These are phyloP conservation scores for Amphiprion clarkii DNA, from an alignment of 2,797 vertebrate genomes.

Conservation along the genomic window DNA sequence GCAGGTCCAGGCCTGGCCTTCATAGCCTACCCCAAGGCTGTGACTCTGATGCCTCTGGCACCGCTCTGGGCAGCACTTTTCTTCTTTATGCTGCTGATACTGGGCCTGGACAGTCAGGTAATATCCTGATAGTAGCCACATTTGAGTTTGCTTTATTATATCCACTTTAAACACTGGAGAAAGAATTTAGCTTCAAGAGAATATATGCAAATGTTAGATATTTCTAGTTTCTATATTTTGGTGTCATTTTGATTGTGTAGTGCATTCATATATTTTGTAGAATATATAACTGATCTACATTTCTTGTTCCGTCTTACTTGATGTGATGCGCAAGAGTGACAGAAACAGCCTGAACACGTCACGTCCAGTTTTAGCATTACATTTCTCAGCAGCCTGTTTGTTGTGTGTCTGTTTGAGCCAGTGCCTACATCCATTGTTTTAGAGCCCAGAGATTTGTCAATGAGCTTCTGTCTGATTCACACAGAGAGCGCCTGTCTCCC, in stretches of 20 bases:
- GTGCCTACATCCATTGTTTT: slow-evolving; percentile 78
- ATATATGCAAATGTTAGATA: not conserved
- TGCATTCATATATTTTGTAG: not conserved
- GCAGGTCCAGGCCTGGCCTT: slow-evolving; percentile 90
- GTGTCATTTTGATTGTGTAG: not conserved
- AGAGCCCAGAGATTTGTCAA: slow-evolving; percentile 75
- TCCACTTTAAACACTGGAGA: not conserved
- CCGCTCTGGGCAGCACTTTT: slow-evolving; percentile 90
- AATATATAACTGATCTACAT: not conserved
- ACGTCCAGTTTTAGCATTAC: slow-evolving; percentile 46
- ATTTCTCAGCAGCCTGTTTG: slow-evolving; percentile 65
- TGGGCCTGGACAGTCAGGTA: slow-evolving; percentile 91
- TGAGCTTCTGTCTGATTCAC: slow-evolving; percentile 83
- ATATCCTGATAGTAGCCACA: slow-evolving; percentile 1
- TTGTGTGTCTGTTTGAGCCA: slow-evolving; percentile 59
- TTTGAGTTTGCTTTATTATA: slow-evolving; percentile 6
- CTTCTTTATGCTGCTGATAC: slow-evolving; percentile 90
- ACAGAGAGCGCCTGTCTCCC: slow-evolving; percentile 75
- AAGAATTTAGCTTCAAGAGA: not conserved
- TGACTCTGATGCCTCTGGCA: slow-evolving; percentile 89
- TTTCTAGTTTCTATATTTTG: not conserved
- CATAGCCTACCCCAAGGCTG: slow-evolving; percentile 91
- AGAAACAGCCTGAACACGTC: slow-evolving; percentile 20
- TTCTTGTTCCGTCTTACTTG: slow-evolving; percentile 19
- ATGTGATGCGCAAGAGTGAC: slow-evolving; percentile 15